A percentile compares a stretch with the other conserved stretches of the same genome.
Evolutionary conservation across 2,888 invertebrate species (phyloP).

Genomic region (Luperina nickerlii): DNA sequence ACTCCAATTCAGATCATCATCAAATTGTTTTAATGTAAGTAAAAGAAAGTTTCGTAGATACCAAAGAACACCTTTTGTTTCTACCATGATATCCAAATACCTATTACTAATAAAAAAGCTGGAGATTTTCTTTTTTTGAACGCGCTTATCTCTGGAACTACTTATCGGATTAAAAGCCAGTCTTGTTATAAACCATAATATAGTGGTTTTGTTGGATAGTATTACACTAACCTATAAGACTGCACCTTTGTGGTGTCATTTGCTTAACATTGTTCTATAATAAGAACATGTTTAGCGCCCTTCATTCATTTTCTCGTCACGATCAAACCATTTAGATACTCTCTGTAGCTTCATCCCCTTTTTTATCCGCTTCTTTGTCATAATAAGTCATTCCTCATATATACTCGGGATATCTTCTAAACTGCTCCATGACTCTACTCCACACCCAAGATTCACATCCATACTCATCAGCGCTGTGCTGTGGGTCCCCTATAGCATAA

Average conservation of each 20-base stretch:
- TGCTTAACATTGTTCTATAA: not conserved
- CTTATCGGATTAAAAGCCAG: too few species aligned
- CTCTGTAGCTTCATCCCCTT: too few species aligned
- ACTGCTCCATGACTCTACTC: not conserved
- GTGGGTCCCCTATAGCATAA: too few species aligned
- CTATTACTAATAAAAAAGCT: too few species aligned
- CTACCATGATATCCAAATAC: not conserved
- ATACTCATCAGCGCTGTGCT: not conserved
- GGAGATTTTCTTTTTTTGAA: too few species aligned
- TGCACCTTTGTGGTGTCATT: not conserved
- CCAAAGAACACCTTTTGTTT: not conserved
- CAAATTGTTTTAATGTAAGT: not conserved
- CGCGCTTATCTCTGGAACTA: too few species aligned
- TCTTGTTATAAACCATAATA: not conserved
- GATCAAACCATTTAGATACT: too few species aligned
- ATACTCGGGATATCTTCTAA: not conserved
- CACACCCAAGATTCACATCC: not conserved
- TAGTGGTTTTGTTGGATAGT: not conserved
- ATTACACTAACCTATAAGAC: not conserved
- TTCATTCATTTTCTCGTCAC: not conserved
- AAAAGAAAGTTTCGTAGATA: not conserved
- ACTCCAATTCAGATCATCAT: not conserved
- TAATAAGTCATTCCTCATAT: not conserved
- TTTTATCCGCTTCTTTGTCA: not conserved
- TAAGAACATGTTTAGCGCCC: not conserved